phyloP scores from a whole-genome alignment of 2,888 invertebrate species.

The Papilio demoleus region DNA sequence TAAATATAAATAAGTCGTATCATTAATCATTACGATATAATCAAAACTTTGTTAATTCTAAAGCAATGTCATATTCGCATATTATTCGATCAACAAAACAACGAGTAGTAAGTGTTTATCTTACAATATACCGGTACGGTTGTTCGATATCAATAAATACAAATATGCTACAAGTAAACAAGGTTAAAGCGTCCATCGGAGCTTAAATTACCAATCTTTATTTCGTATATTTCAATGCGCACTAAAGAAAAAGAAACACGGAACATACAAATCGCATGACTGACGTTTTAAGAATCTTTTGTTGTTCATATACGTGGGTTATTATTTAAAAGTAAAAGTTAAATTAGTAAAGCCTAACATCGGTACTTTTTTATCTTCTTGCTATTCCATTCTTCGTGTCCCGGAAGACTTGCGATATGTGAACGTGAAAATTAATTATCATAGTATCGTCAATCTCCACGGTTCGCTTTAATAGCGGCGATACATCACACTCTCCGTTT shows the following conservation, averaged over 20 bases:
- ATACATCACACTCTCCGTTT: constrained; percentile 75
- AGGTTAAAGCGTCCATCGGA: constrained; percentile 61
- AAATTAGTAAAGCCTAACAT: constrained; percentile 62
- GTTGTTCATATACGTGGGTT: constrained; percentile 72
- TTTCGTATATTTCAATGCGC: constrained; percentile 34
- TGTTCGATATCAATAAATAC: constrained; percentile 33
- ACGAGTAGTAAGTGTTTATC: constrained; percentile 23
- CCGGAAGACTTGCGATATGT: constrained; percentile 60
- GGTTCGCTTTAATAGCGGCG: constrained; percentile 55
- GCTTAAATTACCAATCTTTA: constrained; percentile 41
- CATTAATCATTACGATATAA: constrained; percentile 31
- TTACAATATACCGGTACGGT: constrained; percentile 22
- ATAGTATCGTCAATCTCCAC: constrained; percentile 62
- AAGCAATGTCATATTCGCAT: constrained; percentile 20
- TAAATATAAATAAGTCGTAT: constrained; percentile 19
- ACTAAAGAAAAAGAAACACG: constrained; percentile 63
- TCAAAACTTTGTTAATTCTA: constrained; percentile 20
- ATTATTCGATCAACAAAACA: constrained; percentile 19
- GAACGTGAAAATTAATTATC: constrained; percentile 59
- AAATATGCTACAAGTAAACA: constrained; percentile 46
- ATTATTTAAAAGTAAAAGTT: constrained; percentile 80
- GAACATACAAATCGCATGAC: constrained; percentile 62
- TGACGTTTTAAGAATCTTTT: constrained; percentile 66
- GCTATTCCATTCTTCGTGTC: constrained; percentile 55
- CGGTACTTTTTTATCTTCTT: constrained; percentile 59